Evolutionary conservation across 2,113 vertebrate species (phyloP).

Genomic region (Chinchilla lanigera): DNA sequence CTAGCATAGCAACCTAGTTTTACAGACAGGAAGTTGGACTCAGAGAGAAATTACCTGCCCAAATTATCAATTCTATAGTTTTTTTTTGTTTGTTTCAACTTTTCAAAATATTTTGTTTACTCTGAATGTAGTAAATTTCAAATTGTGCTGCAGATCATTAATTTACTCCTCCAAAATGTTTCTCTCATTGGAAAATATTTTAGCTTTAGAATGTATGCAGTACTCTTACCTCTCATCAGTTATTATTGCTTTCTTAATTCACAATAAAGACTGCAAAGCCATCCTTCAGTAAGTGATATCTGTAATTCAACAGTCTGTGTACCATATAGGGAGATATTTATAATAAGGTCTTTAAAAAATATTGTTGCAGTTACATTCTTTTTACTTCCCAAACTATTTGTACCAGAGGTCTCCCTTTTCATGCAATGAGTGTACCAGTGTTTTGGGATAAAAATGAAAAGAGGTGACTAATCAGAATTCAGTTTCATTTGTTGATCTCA

Average conservation of each 20-base stretch:
- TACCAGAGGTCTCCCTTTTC: neutral
- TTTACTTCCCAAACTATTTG: neutral
- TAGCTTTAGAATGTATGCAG: neutral
- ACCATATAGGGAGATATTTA: neutral
- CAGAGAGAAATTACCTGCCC: neutral
- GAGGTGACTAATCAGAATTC: neutral
- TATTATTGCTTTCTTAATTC: slow-evolving; percentile 14
- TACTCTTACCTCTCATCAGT: neutral
- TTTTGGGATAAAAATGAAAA: neutral
- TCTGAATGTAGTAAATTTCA: neutral
- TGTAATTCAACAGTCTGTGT: neutral
- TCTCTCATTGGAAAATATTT: neutral
- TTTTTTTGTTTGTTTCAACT: neutral
- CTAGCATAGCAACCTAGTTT: neutral
- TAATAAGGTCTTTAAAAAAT: slow-evolving; percentile 46
- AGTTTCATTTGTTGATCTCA: neutral
- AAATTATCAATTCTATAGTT: neutral
- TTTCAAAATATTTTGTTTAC: slow-evolving; percentile 18
- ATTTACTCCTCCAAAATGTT: neutral
- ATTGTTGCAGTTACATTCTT: neutral
- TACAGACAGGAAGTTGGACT: neutral
- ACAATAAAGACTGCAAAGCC: neutral
- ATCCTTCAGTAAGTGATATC: neutral
- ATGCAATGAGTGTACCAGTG: neutral
- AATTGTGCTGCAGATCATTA: neutral